phyloP scores from a whole-genome alignment of 2,888 invertebrate genomes.

The Dilophus febrilis region DNA sequence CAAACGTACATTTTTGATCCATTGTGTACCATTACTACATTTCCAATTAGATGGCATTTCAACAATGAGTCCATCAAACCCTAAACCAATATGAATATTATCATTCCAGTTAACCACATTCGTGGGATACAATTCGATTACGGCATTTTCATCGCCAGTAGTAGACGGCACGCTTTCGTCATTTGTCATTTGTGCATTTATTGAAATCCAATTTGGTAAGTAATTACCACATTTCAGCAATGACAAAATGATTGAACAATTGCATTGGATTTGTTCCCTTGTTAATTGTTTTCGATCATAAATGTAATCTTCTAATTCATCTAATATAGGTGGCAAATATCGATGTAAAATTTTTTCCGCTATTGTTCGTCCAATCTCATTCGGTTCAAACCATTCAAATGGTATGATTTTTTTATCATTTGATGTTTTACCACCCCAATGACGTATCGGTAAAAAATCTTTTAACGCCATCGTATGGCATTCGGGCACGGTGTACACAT shows the following conservation, averaged over 20 bases:
- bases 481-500: constrained; percentile 41
- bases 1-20: constrained; percentile 52
- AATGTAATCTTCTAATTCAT: constrained; percentile 39
- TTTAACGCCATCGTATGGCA: constrained; percentile 45
- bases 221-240: constrained; percentile 44
- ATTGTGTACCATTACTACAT: constrained; percentile 12
- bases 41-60: constrained; percentile 28
- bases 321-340: constrained; percentile 47
- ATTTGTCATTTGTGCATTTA: too few species aligned
- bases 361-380: constrained; percentile 45
- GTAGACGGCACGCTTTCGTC: too few species aligned
- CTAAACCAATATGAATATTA: constrained; percentile 33
- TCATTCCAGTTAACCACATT: constrained; percentile 7
- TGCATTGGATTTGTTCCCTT: constrained; percentile 48
- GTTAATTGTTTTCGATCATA: constrained; percentile 34
- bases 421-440: constrained; percentile 51
- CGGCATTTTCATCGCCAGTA: constrained; percentile 31
- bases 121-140: constrained; percentile 14
- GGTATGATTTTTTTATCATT: constrained; percentile 43
- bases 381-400: constrained; percentile 69
- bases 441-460: constrained; percentile 53
- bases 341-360: constrained; percentile 45
- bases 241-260: constrained; percentile 48
- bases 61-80: constrained; percentile 28
- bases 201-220: constrained; percentile 42